Base-by-base conservation (phyloP, 2,113 vertebrate genomes). In the Chaetops frenatus region DNA sequence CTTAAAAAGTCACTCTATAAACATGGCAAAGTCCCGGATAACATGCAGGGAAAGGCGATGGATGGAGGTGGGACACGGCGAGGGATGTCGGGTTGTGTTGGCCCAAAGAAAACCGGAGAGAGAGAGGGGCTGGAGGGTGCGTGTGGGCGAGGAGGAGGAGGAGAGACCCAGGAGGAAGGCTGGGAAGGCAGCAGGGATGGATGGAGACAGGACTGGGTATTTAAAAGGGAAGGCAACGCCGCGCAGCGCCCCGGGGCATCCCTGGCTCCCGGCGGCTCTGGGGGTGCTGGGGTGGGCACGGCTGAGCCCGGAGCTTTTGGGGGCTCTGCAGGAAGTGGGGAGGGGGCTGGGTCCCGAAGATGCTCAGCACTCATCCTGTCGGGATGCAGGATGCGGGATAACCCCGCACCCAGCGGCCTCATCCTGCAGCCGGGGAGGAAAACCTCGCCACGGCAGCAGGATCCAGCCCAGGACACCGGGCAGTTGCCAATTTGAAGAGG, bases 171-270 rank as follows among this genome's bases (percentile, higher is more conserved):
- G 95, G 83, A 66, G 78, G 86, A 89, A 97, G 89, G 80, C 61
- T 45, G 61, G 91, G 92, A 97, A 97, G 97, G 95, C 91, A 96
- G 94, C 96, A 96, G 89, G 88, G 81, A 88, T 96, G 96, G 92
- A 97, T 94, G 56, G 80, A 95, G 97, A 97, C 77, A 95, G 96
- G 96, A 90, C 14, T 2, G 74, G 86, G 96, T 87, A 98, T 99
- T 98, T 98, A 98, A 99, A 99, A 99, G 98, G 98, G 98, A 99
- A 99, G 98, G 97, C 95, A 92, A 90, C 11, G 5, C 69, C 2
- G 0, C 2, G 65, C 92, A 92, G 88, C 18, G 4, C 40, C 62
- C 70, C 9, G 7, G 77, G 47, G 36, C 45, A 67, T 23, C 66
- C 40, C 31, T 23, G 65, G 33, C 45, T 66, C 45, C 64, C 16